Evolutionary conservation across 2,888 invertebrate genomes (phyloP).

Genomic region (Pseudeuparius sepicola): DNA sequence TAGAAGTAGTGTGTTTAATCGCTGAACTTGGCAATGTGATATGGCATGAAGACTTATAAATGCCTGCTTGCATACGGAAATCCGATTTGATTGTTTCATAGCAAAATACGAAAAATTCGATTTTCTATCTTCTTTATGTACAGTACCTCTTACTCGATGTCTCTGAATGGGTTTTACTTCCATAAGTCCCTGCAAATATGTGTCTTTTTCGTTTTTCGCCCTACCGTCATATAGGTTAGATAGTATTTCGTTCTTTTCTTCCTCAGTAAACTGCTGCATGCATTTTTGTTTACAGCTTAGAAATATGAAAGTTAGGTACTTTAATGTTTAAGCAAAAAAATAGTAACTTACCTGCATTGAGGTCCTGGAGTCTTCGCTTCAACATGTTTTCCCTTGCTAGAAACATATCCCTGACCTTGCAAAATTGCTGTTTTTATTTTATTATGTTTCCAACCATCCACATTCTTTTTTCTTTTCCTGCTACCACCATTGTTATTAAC

Average conservation of each 20-base stretch:
- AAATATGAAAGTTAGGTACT: slow-evolving; percentile 13
- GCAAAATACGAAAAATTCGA: slow-evolving; percentile 18
- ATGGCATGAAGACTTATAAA: slow-evolving; percentile 19
- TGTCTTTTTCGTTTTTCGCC: slow-evolving; percentile 21
- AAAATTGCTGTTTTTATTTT: slow-evolving; percentile 17
- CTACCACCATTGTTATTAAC: too few relatives aligned
- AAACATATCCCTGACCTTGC: slow-evolving; percentile 17
- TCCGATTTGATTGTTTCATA: slow-evolving; percentile 15
- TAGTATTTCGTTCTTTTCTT: slow-evolving; percentile 17
- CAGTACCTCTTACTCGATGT: slow-evolving; percentile 11
- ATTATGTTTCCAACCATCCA: slow-evolving; percentile 18
- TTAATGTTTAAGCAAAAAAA: slow-evolving; percentile 8
- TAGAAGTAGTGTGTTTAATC: slow-evolving; percentile 18
- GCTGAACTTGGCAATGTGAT: slow-evolving; percentile 18
- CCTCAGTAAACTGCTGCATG: slow-evolving; percentile 17
- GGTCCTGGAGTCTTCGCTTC: slow-evolving; percentile 16
- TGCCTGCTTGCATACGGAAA: slow-evolving; percentile 19
- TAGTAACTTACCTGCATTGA: slow-evolving; percentile 17
- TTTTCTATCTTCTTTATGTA: slow-evolving; percentile 12
- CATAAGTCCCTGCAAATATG: slow-evolving; percentile 21
- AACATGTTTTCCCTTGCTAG: slow-evolving; percentile 18
- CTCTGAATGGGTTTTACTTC: slow-evolving; percentile 19
- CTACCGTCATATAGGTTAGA: slow-evolving; percentile 16
- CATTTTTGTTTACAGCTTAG: slow-evolving; percentile 18
- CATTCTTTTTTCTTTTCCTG: slow-evolving; percentile 18